Conservation (phyloP, 2,888 invertebrate genomes). For the Leptinotarsa rubiginosa region DNA sequence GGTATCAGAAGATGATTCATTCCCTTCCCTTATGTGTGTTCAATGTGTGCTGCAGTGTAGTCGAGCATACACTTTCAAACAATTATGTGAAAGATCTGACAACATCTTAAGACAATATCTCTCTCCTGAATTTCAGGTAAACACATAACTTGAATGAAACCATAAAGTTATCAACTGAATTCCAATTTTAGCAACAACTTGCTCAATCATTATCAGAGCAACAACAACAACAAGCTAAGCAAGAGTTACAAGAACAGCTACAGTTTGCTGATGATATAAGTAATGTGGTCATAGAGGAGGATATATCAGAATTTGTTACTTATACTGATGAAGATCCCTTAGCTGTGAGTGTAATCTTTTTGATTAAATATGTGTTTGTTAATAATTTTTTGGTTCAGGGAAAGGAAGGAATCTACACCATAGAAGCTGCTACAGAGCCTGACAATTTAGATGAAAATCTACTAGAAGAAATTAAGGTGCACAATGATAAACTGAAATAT, state of each 20-base stretch:
- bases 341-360: conserved; percentile 34
- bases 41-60: conserved; percentile 69
- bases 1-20: conserved; percentile 67
- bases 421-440: conserved; percentile 39
- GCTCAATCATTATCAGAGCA: conserved; percentile 55
- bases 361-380: background rate
- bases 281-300: conserved; percentile 58
- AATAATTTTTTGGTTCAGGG: conserved; percentile 32
- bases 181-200: conserved; percentile 56
- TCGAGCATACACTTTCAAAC: conserved; percentile 68
- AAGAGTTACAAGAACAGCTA: conserved; percentile 61
- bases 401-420: conserved; percentile 42
- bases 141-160: background rate
- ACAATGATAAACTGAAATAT: conserved; percentile 56
- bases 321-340: conserved; percentile 50
- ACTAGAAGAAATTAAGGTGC: conserved; percentile 21
- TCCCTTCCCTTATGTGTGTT: conserved; percentile 68
- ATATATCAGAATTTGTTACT: conserved; percentile 58
- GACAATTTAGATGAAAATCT: conserved; percentile 31
- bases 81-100: conserved; percentile 67
- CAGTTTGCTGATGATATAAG: conserved; percentile 58
- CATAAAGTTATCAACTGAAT: background rate
- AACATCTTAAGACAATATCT: conserved; percentile 63
- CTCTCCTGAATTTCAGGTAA: conserved; percentile 65
- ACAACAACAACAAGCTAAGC: conserved; percentile 53